Evolutionary conservation across 2,113 vertebrate species (phyloP).

Genomic region (Etia nguti): DNA sequence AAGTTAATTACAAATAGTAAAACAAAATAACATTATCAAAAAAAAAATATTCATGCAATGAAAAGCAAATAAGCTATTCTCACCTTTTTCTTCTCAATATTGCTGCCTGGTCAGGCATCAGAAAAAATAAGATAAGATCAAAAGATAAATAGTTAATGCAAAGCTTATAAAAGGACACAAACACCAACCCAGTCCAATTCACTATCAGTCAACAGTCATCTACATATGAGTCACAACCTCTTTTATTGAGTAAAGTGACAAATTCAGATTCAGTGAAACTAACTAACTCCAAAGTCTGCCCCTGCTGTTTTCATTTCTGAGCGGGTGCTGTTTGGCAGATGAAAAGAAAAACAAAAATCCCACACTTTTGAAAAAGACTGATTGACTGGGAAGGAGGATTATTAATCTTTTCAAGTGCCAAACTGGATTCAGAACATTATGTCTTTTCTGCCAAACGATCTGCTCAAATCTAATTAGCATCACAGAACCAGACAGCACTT

Average conservation of each 20-base stretch:
- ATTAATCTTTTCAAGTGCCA: slow-evolving; percentile 28
- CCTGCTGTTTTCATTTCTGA: neutral
- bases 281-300: neutral
- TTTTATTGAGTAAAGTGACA: neutral
- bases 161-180: neutral
- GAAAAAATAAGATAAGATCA: neutral
- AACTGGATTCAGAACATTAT: slow-evolving; percentile 28
- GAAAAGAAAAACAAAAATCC: slow-evolving; percentile 12
- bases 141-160: neutral
- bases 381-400: slow-evolving; percentile 33
- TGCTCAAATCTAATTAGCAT: slow-evolving; percentile 41
- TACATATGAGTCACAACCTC: neutral
- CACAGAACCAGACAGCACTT: neutral
- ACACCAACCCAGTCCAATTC: neutral
- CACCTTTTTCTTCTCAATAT: neutral
- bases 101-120: neutral
- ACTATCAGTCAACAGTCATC: neutral
- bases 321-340: neutral
- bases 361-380: slow-evolving; percentile 11
- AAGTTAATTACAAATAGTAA: neutral
- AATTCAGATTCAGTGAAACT: neutral
- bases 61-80: neutral
- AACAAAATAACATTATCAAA: neutral
- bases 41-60: neutral
- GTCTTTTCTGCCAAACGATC: slow-evolving; percentile 35